A percentile compares a stretch with the other conserved stretches of the same genome.
These are phyloP conservation scores for Drosophila mojavensis DNA, from an alignment of 1,140 invertebrate species.

Conservation along the genomic window DNA sequence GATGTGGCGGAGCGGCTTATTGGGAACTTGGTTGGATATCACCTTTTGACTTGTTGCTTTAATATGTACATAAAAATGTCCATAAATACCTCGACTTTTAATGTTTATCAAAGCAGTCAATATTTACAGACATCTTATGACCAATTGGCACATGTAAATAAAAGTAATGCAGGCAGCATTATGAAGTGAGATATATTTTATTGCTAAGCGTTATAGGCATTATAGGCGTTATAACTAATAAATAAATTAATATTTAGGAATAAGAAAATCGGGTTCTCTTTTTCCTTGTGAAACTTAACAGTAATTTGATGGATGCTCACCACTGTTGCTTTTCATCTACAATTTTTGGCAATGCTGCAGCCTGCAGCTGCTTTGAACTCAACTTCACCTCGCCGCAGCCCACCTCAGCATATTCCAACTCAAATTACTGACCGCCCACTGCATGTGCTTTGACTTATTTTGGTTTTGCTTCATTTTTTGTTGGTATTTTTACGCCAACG, in stretches of 20 bases:
- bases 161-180: too few species aligned
- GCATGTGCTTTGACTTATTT: conserved; percentile 56
- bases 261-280: not conserved
- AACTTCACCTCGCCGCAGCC: conserved; percentile 48
- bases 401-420: conserved; percentile 47
- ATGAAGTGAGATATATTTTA: too few species aligned
- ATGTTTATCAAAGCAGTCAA: not conserved
- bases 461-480: conserved; percentile 34
- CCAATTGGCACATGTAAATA: not conserved
- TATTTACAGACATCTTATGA: conserved; percentile 5
- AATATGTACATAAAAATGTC: conserved; percentile 1
- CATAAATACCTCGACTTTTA: conserved; percentile 1
- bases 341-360: conserved; percentile 47
- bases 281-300: not conserved
- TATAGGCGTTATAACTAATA: not conserved
- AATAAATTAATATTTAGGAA: not conserved
- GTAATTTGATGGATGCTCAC: conserved; percentile 2
- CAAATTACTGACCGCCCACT: conserved; percentile 62
- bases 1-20: conserved; percentile 25
- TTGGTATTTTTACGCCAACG: conserved; percentile 61
- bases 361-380: conserved; percentile 52
- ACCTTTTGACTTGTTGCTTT: conserved; percentile 15
- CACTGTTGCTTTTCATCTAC: conserved; percentile 35
- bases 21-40: conserved; percentile 6
- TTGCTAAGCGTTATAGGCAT: too few species aligned